Conservation (phyloP, 2,888 invertebrate genomes). For the Hirtodrosophila confusa region DNA sequence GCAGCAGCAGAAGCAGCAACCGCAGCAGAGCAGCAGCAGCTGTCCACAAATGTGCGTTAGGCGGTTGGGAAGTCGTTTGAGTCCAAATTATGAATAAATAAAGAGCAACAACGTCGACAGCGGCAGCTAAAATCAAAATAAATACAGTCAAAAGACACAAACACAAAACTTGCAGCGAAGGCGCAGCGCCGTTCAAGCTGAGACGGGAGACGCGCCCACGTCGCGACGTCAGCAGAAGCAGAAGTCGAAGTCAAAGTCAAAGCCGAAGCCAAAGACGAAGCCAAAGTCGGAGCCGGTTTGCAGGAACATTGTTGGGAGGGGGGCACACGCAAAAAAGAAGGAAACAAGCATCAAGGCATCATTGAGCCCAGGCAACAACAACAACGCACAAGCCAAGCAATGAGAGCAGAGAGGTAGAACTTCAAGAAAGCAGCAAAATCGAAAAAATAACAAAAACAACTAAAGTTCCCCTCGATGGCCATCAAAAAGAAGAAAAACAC, state of each 20-base stretch:
- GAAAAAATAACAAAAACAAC: conserved; percentile 59
- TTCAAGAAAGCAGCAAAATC: conserved; percentile 42
- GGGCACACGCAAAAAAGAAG: conserved; percentile 72
- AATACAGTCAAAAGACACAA: conserved; percentile 55
- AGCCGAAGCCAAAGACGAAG: conserved; percentile 1
- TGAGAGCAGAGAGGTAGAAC: conserved; percentile 37
- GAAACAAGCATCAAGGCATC: conserved; percentile 75
- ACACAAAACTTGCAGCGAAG: conserved; percentile 26
- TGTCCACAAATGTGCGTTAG: conserved; percentile 77
- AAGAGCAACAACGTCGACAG: conserved; percentile 38
- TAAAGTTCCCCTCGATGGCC: conserved; percentile 51
- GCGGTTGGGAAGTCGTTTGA: conserved; percentile 41
- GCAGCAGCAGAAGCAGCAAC: conserved; percentile 23
- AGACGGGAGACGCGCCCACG: conserved; percentile 46
- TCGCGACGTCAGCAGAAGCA: conserved; percentile 24
- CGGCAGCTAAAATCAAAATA: conserved; percentile 67
- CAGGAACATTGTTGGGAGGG: conserved; percentile 61
- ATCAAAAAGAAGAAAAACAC: conserved; percentile 28
- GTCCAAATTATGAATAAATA: conserved; percentile 76
- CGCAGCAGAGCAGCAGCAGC: conserved; percentile 51
- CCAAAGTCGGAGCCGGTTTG: conserved; percentile 68
- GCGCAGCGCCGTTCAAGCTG: conserved; percentile 17
- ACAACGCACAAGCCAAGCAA: conserved; percentile 1
- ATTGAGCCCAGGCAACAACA: conserved; percentile 33
- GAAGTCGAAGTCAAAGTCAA: conserved; percentile 4